A percentile compares a stretch with the other conserved stretches of the same genome.
Conservation (phyloP, 2,888 invertebrate species). For the Rosalia funebris region DNA sequence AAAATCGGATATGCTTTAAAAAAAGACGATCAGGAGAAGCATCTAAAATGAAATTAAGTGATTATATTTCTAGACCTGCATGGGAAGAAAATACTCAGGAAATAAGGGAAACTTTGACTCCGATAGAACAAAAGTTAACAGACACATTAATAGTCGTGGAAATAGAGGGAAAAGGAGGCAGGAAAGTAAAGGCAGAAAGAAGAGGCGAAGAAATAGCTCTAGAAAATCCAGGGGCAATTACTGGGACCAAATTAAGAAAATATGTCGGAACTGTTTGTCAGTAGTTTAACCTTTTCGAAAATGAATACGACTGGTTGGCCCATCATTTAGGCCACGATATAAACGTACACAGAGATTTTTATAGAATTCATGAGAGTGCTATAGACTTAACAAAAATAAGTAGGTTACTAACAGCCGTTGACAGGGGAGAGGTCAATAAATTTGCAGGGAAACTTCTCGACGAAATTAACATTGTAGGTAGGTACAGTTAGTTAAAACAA, state of each 20-base stretch:
- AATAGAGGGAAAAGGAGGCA: conserved; percentile 36
- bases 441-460: too few relatives aligned
- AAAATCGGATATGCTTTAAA: conserved; percentile 37
- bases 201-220: not conserved
- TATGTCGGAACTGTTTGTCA: conserved; percentile 46
- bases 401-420: conserved; percentile 23
- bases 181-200: conserved; percentile 27
- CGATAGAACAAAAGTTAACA: conserved; percentile 37
- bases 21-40: conserved; percentile 41
- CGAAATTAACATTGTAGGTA: too few relatives aligned
- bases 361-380: conserved; percentile 30
- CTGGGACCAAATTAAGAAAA: conserved; percentile 41
- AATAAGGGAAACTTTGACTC: conserved; percentile 30
- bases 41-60: conserved; percentile 33
- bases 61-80: conserved; percentile 31
- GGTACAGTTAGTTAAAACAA: too few relatives aligned
- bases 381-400: conserved; percentile 42
- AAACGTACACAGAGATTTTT: conserved; percentile 4
- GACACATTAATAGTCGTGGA: conserved; percentile 32
- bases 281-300: conserved; percentile 12
- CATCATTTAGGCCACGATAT: conserved; percentile 15
- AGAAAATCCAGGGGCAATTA: conserved; percentile 36
- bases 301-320: conserved; percentile 14
- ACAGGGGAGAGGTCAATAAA: conserved; percentile 23
- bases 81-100: conserved; percentile 37